Percentiles rank a stretch among this genome's conserved stretches.
Evolutionary conservation across 2,797 vertebrate species (phyloP).

Genomic region (Synanceia verrucosa): DNA sequence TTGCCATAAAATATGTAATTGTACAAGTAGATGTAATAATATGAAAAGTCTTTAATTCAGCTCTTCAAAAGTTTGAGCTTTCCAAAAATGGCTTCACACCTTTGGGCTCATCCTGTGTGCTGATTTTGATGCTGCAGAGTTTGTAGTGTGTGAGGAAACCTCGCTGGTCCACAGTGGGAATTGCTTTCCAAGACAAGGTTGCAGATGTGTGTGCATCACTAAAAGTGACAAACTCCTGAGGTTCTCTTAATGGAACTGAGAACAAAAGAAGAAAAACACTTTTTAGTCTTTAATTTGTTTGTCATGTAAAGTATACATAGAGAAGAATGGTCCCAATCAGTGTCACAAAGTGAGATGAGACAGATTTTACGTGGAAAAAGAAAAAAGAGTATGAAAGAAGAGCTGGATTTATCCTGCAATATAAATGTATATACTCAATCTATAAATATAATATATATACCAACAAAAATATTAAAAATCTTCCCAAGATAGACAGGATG

Average conservation of each 20-base stretch:
- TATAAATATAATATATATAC: too few relatives aligned
- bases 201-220: conserved; percentile 42
- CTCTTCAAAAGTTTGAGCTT: neutral
- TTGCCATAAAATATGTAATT: neutral
- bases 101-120: neutral
- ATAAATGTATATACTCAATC: neutral
- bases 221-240: conserved; percentile 29
- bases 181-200: conserved; percentile 64
- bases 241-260: conserved; percentile 60
- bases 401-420: neutral
- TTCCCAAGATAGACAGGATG: too few relatives aligned
- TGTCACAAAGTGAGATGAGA: neutral
- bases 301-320: neutral
- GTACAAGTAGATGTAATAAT: too few relatives aligned
- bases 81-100: conserved; percentile 26
- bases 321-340: neutral
- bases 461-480: too few relatives aligned
- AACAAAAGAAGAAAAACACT: neutral
- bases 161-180: conserved; percentile 46
- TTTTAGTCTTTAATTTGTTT: neutral
- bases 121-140: conserved; percentile 58
- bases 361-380: neutral
- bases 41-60: neutral
- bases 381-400: neutral
- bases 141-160: conserved; percentile 73